Evolutionary conservation across 2,797 vertebrate genomes (phyloP).

Genomic region (Leptatherina wallacei): DNA sequence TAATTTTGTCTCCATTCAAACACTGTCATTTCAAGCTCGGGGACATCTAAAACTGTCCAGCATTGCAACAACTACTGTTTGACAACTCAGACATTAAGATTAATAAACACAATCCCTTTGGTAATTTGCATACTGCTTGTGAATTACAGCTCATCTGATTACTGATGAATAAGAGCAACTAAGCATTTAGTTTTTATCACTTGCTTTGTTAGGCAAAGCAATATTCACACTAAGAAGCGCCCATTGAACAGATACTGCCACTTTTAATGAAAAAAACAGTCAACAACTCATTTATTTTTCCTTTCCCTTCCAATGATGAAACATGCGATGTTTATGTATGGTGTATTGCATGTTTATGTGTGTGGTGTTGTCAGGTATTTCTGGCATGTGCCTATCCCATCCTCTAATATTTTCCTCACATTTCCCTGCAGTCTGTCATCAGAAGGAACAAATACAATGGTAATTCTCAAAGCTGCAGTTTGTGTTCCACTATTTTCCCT

Average conservation of each 20-base stretch:
- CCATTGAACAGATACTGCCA: constrained; percentile 18
- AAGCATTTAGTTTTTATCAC: constrained; percentile 59
- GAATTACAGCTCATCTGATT: constrained; percentile 59
- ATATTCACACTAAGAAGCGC: constrained; percentile 22
- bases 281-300: constrained; percentile 33
- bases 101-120: constrained; percentile 59
- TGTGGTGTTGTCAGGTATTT: constrained; percentile 2
- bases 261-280: constrained; percentile 34
- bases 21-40: constrained; percentile 55
- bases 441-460: neutral
- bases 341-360: neutral
- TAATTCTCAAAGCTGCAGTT: neutral
- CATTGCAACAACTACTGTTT: constrained; percentile 51
- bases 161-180: constrained; percentile 53
- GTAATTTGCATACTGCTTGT: constrained; percentile 62
- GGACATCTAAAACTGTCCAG: constrained; percentile 50
- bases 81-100: constrained; percentile 70
- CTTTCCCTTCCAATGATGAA: constrained; percentile 34
- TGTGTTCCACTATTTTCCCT: neutral
- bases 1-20: constrained; percentile 38
- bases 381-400: neutral
- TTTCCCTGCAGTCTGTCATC: neutral
- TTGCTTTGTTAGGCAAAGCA: constrained; percentile 58
- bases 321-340: constrained; percentile 20
- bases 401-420: neutral